Percentiles rank a stretch among this genome's conserved stretches.
phyloP scores from a whole-genome alignment of 2,888 invertebrate species.

The Autographa pulchrina region DNA sequence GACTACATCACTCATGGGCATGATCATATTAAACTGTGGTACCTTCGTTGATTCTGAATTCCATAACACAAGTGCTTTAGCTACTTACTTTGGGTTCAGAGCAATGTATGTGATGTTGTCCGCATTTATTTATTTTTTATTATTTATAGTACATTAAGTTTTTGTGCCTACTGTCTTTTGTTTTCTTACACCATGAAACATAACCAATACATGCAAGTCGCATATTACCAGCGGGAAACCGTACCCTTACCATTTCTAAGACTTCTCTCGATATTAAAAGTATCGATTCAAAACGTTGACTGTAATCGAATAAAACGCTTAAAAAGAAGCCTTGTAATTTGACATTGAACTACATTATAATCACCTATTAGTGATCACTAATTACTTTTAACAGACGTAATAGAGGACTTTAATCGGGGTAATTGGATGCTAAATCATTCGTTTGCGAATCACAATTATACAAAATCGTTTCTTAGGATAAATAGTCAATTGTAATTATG shows the following conservation, averaged over 20 bases:
- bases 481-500: neutral
- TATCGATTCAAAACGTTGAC: slow-evolving; percentile 38
- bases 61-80: no score
- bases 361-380: slow-evolving; percentile 32
- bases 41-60: no score
- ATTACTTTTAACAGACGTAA: slow-evolving; percentile 30
- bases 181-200: neutral
- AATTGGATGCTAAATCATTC: slow-evolving; percentile 27
- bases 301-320: slow-evolving; percentile 49
- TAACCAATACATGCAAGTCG: neutral
- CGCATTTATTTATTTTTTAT: no score
- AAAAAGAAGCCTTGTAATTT: slow-evolving; percentile 43
- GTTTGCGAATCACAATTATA: slow-evolving; percentile 9
- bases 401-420: slow-evolving; percentile 15
- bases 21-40: no score
- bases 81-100: no score
- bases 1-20: no score
- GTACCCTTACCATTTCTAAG: slow-evolving; percentile 28
- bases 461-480: slow-evolving; percentile 14
- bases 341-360: slow-evolving; percentile 52
- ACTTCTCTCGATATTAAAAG: slow-evolving; percentile 41
- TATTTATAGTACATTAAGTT: no score
- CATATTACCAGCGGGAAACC: neutral
- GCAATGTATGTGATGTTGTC: no score
- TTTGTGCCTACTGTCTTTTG: neutral